Evolutionary conservation across 1,140 invertebrate species (phyloP).

Genomic region (Calliphora vicina): DNA sequence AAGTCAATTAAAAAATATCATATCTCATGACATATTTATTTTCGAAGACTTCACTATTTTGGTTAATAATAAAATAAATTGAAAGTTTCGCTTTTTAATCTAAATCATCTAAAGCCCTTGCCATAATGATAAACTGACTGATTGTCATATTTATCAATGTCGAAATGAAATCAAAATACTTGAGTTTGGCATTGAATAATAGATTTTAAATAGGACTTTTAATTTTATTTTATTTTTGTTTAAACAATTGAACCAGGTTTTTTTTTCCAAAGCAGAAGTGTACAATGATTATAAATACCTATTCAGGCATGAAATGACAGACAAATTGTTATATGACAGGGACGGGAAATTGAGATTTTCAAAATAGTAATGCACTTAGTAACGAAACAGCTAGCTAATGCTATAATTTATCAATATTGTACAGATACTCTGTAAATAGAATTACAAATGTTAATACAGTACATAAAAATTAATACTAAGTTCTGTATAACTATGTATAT

Average conservation of each 20-base stretch:
- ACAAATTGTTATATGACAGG: no score
- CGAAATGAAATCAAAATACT: background rate
- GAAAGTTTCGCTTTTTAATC: background rate
- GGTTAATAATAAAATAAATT: no score
- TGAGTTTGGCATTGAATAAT: background rate
- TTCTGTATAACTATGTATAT: no score
- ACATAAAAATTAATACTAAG: no score
- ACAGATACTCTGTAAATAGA: no score
- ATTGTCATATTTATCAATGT: background rate
- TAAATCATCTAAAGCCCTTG: background rate
- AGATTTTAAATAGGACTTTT: background rate
- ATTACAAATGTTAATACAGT: no score
- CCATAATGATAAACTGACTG: background rate
- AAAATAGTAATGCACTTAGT: no score
- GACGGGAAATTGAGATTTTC: no score
- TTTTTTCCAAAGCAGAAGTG: background rate
- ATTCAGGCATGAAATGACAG: background rate
- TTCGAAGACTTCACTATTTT: no score
- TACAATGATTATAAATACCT: background rate
- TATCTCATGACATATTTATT: background rate
- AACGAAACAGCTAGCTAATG: no score
- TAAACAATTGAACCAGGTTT: background rate
- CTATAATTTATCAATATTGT: no score
- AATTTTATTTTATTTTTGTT: no score
- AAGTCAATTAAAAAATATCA: background rate